phyloP scores from a whole-genome alignment of 1,140 invertebrate genomes.

The Diprion similis region DNA sequence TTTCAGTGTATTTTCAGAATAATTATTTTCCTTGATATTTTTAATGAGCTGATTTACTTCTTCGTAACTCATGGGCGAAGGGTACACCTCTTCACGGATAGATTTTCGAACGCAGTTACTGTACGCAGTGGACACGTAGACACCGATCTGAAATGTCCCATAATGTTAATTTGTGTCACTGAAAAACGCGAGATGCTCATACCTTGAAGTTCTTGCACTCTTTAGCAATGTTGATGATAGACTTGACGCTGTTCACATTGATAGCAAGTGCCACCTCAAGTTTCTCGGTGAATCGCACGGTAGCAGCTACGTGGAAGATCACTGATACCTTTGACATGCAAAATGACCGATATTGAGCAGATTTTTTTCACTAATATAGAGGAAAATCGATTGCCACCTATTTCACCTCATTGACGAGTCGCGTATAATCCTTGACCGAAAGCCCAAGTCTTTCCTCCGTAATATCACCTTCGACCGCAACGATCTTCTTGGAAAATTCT shows the following conservation, averaged over 20 bases:
- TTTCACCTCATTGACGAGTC: neutral
- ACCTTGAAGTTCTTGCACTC: conserved; percentile 61
- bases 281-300: conserved; percentile 72
- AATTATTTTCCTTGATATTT: conserved; percentile 17
- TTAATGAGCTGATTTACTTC: conserved; percentile 18
- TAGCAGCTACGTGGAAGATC: conserved; percentile 72
- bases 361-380: neutral
- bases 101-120: conserved; percentile 38
- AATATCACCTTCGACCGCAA: neutral
- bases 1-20: neutral
- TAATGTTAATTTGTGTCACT: neutral
- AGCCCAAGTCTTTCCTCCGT: neutral
- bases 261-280: conserved; percentile 68
- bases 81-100: conserved; percentile 27
- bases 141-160: conserved; percentile 38
- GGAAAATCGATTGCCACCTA: neutral
- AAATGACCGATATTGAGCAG: neutral
- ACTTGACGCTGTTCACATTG: conserved; percentile 71
- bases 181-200: neutral
- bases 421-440: neutral
- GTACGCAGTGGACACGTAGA: conserved; percentile 63
- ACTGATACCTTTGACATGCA: conserved; percentile 56
- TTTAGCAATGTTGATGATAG: conserved; percentile 59
- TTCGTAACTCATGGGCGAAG: conserved; percentile 4
- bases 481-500: neutral